Percentiles rank a stretch among this genome's conserved stretches.
phyloP scores from a whole-genome alignment of 2,113 vertebrate species.

The Agelaius phoeniceus region DNA sequence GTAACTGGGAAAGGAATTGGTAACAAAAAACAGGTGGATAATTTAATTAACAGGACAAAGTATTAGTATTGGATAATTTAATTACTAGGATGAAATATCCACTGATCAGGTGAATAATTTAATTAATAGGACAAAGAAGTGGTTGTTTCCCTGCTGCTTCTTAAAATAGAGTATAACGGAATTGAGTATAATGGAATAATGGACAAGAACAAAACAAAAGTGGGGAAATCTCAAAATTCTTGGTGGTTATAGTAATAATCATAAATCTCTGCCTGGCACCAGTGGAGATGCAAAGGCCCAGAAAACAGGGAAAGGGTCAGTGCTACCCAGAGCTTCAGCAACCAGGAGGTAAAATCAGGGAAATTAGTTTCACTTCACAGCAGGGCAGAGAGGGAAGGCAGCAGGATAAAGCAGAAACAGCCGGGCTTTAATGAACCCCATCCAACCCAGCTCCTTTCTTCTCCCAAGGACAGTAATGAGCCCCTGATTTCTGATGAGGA shows the following conservation, averaged over 20 bases:
- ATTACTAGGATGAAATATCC: too few relatives aligned
- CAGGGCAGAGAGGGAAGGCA: neutral
- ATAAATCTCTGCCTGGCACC: neutral
- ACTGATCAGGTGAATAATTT: too few relatives aligned
- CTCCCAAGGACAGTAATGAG: neutral
- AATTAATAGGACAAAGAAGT: too few relatives aligned
- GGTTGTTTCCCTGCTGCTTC: neutral
- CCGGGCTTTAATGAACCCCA: slow-evolving; percentile 15
- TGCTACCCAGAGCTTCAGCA: neutral
- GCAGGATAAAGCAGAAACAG: neutral
- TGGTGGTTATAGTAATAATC: neutral
- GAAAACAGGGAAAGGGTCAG: neutral
- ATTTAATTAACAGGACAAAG: too few relatives aligned
- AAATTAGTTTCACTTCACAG: neutral
- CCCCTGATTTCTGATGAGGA: neutral
- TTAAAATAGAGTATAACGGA: neutral
- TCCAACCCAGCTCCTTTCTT: neutral
- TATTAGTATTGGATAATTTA: too few relatives aligned
- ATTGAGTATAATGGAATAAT: neutral
- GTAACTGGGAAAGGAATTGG: neutral
- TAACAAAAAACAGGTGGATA: neutral
- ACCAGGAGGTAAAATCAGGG: neutral
- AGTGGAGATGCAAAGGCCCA: too few relatives aligned
- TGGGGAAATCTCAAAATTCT: neutral
- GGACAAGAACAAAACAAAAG: neutral